Percentiles rank a stretch among this genome's conserved stretches.
These are phyloP conservation scores for Lepeophtheirus salmonis DNA, from an alignment of 1,140 invertebrate species.

Conservation along the genomic window DNA sequence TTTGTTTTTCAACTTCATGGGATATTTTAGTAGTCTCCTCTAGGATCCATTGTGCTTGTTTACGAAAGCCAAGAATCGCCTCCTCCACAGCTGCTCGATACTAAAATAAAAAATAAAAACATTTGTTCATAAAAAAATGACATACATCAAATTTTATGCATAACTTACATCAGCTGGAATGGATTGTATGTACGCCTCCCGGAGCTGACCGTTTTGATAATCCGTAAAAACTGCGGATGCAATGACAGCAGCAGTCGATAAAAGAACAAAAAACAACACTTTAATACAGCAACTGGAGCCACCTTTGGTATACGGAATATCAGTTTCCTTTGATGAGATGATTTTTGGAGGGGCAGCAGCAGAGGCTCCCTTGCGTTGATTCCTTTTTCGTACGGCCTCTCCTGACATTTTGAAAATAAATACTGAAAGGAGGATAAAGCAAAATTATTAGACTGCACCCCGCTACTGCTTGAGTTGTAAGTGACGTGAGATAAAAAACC, in stretches of 20 bases:
- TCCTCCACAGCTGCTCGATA: not conserved
- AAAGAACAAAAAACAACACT: not conserved
- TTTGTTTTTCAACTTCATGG: not conserved
- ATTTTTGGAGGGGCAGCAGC: not conserved
- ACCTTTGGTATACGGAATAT: not conserved
- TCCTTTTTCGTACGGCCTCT: not conserved
- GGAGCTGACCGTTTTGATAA: not conserved
- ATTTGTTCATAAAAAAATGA: too few relatives aligned
- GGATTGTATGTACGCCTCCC: not conserved
- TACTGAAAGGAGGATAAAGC: too few relatives aligned
- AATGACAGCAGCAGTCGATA: not conserved
- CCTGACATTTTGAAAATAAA: not conserved
- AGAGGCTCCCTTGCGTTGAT: not conserved
- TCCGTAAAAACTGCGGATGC: not conserved
- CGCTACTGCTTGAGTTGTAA: too few relatives aligned
- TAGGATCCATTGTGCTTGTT: not conserved
- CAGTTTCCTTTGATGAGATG: not conserved
- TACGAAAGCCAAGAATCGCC: not conserved
- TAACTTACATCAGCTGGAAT: not conserved
- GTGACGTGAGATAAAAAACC: too few relatives aligned
- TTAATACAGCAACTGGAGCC: not conserved
- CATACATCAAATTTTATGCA: too few relatives aligned
- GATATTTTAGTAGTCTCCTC: not conserved
- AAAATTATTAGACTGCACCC: too few relatives aligned
- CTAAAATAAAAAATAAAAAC: not conserved